These are phyloP conservation scores for Aromia moschata DNA, from an alignment of 2,888 invertebrate species.

Conservation along the genomic window DNA sequence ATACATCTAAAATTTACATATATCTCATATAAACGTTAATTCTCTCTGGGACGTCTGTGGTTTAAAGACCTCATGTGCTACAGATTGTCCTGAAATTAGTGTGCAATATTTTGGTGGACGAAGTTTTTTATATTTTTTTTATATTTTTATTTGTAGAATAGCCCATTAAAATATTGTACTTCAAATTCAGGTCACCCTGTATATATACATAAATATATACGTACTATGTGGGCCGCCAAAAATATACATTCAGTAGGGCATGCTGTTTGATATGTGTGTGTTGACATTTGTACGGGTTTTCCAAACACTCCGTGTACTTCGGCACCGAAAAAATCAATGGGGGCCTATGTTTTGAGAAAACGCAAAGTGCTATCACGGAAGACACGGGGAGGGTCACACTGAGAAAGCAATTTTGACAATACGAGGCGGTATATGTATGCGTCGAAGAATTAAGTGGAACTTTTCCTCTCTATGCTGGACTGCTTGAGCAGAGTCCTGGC, in stretches of 20 bases:
- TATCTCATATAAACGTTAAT: conserved; percentile 22
- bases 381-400: background rate
- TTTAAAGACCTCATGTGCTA: conserved; percentile 5
- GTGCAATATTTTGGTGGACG: background rate
- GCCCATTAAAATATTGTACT: background rate
- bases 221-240: conserved; percentile 15
- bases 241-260: conserved; percentile 14
- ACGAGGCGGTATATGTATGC: background rate
- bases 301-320: background rate
- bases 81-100: too few relatives aligned
- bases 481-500: conserved; percentile 48
- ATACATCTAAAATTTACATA: conserved; percentile 29
- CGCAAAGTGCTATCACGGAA: background rate
- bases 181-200: background rate
- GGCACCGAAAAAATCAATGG: background rate
- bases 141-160: background rate
- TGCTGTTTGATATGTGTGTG: conserved; percentile 16
- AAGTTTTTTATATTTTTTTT: background rate
- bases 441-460: conserved; percentile 59
- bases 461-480: conserved; percentile 54
- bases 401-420: background rate
- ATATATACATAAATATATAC: too few relatives aligned
- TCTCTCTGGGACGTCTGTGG: conserved; percentile 8
- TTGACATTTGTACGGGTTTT: background rate
- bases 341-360: background rate